Evolutionary conservation across 2,113 vertebrate genomes (phyloP).

Genomic region (Dipodomys stephensi): DNA sequence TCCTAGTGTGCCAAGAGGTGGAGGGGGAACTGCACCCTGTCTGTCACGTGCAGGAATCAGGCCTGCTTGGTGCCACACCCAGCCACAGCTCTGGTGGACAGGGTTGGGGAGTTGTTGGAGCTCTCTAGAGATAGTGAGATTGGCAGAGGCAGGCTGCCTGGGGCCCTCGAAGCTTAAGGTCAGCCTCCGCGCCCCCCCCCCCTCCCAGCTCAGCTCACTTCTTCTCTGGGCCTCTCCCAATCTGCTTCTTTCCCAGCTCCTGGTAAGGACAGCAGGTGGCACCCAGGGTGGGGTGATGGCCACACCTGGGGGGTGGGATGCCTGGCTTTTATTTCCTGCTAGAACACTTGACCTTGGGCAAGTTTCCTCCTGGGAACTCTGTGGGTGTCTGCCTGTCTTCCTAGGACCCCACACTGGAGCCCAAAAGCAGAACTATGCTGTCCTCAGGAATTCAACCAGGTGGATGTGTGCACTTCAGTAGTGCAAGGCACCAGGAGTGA

Average conservation of each 20-base stretch:
- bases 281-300: not conserved
- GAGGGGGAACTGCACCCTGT: not conserved
- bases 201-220: not conserved
- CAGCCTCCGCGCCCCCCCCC: no score
- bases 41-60: not conserved
- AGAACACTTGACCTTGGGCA: slow-evolving; percentile 55
- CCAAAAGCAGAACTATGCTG: not conserved
- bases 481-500: not conserved
- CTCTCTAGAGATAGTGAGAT: not conserved
- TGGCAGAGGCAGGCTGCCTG: not conserved
- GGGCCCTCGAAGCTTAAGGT: not conserved
- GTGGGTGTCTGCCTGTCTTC: not conserved
- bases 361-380: slow-evolving; percentile 22
- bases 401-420: not conserved
- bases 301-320: not conserved
- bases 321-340: slow-evolving; percentile 10
- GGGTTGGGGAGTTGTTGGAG: not conserved
- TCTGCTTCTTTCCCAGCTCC: not conserved
- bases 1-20: not conserved
- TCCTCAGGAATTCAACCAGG: not conserved
- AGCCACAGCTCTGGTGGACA: not conserved
- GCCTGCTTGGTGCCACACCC: not conserved
- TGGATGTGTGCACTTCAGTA: not conserved
- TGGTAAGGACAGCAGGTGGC: not conserved
- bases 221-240: not conserved